Percentiles rank a stretch among this genome's conserved stretches.
Evolutionary conservation across 2,113 vertebrate genomes (phyloP).

Genomic region (Ptychochromis oligacanthus): DNA sequence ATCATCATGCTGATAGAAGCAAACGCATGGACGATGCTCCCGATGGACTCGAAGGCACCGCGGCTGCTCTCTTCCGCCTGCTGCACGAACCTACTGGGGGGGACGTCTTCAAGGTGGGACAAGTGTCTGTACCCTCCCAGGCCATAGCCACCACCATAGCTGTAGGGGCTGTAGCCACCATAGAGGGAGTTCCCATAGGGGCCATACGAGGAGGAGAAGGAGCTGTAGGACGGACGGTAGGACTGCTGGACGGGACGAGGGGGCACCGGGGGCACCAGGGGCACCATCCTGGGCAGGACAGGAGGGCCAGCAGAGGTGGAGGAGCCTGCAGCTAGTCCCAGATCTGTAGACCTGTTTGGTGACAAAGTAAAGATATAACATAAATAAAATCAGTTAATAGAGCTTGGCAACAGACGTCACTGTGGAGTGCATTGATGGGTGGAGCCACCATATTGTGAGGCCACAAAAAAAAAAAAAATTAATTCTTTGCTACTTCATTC

Average conservation of each 20-base stretch:
- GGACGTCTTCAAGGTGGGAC: slow-evolving; percentile 82
- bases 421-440: no score
- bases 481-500: no score
- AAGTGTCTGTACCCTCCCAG: slow-evolving; percentile 86
- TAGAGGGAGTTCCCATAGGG: slow-evolving; percentile 80
- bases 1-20: slow-evolving; percentile 98
- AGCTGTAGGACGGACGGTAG: slow-evolving; percentile 87
- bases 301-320: slow-evolving; percentile 81
- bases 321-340: slow-evolving; percentile 73
- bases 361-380: background rate
- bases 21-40: slow-evolving; percentile 97
- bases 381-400: background rate
- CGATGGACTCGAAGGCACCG: slow-evolving; percentile 96
- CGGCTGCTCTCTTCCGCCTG: slow-evolving; percentile 98
- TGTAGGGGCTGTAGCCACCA: slow-evolving; percentile 78
- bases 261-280: slow-evolving; percentile 85
- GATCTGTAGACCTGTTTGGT: slow-evolving; percentile 85
- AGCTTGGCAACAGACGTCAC: no score
- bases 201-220: slow-evolving; percentile 87
- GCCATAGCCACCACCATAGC: slow-evolving; percentile 76
- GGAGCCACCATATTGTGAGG: no score
- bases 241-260: slow-evolving; percentile 88
- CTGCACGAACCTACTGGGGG: slow-evolving; percentile 94
- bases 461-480: no score
- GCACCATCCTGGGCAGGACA: slow-evolving; percentile 85